Percentiles rank a stretch among this genome's conserved stretches.
phyloP scores from a whole-genome alignment of 2,888 invertebrate genomes.

The Habroteleia sp. region DNA sequence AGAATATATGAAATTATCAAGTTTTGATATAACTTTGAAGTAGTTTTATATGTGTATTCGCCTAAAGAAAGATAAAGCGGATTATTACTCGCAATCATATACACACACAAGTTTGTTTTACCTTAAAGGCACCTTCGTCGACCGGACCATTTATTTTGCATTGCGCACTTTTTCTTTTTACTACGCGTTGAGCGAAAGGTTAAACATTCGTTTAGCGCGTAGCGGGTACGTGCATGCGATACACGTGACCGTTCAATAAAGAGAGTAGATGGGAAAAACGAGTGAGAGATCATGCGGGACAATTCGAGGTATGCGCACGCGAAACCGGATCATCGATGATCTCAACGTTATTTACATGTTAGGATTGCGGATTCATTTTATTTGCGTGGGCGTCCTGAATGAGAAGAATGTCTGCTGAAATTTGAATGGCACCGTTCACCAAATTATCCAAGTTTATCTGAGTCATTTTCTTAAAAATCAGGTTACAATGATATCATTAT shows the following conservation, averaged over 20 bases:
- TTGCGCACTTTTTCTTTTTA: conserved; percentile 59
- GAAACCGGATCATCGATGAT: conserved; percentile 48
- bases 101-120: conserved; percentile 41
- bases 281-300: conserved; percentile 37
- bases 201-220: conserved; percentile 62
- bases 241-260: conserved; percentile 54
- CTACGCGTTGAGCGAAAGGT: conserved; percentile 60
- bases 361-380: conserved; percentile 23
- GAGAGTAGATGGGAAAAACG: conserved; percentile 44
- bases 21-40: too few species aligned
- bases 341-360: conserved; percentile 36
- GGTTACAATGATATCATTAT: too few species aligned
- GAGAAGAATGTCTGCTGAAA: conserved; percentile 18
- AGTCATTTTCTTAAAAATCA: too few species aligned
- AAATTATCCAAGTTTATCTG: not conserved
- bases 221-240: conserved; percentile 50
- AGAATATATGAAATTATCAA: too few species aligned
- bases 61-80: conserved; percentile 26
- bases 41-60: too few species aligned
- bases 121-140: conserved; percentile 47
- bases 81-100: conserved; percentile 40
- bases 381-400: conserved; percentile 29
- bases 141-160: conserved; percentile 60
- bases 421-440: conserved; percentile 7
- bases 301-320: conserved; percentile 41